phyloP scores from a whole-genome alignment of 2,888 invertebrate species.

The Harpalus rufipes region DNA sequence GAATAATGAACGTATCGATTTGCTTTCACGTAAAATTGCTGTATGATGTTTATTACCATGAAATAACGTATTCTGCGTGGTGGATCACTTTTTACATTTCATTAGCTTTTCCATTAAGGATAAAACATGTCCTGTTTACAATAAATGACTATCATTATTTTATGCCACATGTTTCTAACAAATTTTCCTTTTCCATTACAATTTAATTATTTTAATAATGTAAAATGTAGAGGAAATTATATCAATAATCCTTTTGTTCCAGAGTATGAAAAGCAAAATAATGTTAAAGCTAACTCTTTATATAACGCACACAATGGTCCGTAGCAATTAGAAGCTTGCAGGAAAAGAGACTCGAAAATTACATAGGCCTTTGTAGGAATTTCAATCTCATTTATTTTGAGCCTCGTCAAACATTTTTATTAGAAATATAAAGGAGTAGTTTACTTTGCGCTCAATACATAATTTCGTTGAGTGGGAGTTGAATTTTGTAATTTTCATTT shows the following conservation, averaged over 20 bases:
- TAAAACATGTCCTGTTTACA: constrained; percentile 8
- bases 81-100: constrained; percentile 23
- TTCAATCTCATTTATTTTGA: constrained; percentile 29
- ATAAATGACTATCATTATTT: constrained; percentile 22
- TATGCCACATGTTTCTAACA: not conserved
- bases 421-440: constrained; percentile 12
- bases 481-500: too few relatives aligned
- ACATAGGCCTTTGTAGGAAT: constrained; percentile 29
- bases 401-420: constrained; percentile 20
- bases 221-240: constrained; percentile 7
- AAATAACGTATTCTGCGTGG: not conserved
- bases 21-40: constrained; percentile 5
- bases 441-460: not conserved
- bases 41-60: not conserved
- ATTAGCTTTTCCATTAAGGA: constrained; percentile 13
- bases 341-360: constrained; percentile 32
- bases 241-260: constrained; percentile 21
- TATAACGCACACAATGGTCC: not conserved
- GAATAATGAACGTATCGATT: constrained; percentile 23
- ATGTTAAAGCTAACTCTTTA: constrained; percentile 17
- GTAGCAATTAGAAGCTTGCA: constrained; percentile 28
- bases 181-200: not conserved
- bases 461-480: too few relatives aligned
- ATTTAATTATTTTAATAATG: constrained; percentile 22
- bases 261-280: constrained; percentile 12